Conservation (phyloP, 92 coral and sea anemone species). For the Phenganax subtilis region DNA sequence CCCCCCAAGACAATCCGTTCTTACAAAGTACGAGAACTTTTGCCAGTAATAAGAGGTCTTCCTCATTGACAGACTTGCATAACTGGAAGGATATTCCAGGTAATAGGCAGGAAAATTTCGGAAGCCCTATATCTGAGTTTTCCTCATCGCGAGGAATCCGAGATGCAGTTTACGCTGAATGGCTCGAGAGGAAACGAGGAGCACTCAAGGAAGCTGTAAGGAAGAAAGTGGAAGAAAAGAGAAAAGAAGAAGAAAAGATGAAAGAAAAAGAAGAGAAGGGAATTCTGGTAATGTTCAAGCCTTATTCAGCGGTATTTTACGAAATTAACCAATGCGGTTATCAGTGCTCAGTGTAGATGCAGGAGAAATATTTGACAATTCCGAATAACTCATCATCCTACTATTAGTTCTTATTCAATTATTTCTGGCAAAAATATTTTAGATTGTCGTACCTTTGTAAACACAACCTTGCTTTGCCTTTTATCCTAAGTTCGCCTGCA, state of each 20-base stretch:
- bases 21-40: not conserved
- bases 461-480: no score
- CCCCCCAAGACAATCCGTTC: not conserved
- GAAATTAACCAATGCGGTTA: not conserved
- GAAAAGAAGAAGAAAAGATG: conserved; percentile 23
- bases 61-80: conserved; percentile 14
- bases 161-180: conserved; percentile 15
- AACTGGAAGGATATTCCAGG: not conserved
- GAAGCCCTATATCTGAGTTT: conserved; percentile 5
- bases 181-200: conserved; percentile 28
- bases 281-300: not conserved
- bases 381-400: not conserved
- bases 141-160: conserved; percentile 24
- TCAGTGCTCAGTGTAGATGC: not conserved
- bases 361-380: not conserved
- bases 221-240: conserved; percentile 30
- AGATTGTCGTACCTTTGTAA: no score
- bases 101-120: conserved; percentile 5
- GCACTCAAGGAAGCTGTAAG: conserved; percentile 13
- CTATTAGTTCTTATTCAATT: no score
- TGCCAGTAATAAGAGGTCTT: not conserved
- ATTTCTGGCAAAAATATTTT: not conserved
- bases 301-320: not conserved
- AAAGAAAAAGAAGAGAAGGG: conserved; percentile 20
- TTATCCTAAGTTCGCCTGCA: no score